Percentiles rank a stretch among this genome's conserved stretches.
Evolutionary conservation across 2,113 vertebrate species (phyloP).

Genomic region (Rhinoptilus africanus): DNA sequence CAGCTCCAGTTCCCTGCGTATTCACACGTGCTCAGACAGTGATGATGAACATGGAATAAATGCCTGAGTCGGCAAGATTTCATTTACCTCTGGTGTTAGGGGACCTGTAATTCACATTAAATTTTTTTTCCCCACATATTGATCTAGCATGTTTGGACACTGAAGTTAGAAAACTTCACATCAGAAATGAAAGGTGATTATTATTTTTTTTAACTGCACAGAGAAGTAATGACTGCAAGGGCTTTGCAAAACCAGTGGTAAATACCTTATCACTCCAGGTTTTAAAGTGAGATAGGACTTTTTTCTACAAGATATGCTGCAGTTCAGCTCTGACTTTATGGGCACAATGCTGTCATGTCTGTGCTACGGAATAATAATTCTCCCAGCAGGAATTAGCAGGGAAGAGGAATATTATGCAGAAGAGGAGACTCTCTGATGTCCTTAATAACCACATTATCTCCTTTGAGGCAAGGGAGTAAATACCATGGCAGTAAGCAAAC

Average conservation of each 20-base stretch:
- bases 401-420: conserved; percentile 50
- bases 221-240: neutral
- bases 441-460: neutral
- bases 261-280: neutral
- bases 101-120: neutral
- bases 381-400: conserved; percentile 23
- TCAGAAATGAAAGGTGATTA: neutral
- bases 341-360: neutral
- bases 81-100: neutral
- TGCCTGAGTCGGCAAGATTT: neutral
- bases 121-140: fast-evolving
- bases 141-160: neutral
- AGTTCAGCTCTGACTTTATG: neutral
- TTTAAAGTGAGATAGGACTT: neutral
- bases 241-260: neutral
- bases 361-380: neutral
- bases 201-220: neutral
- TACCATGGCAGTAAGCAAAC: neutral
- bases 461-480: neutral
- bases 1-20: neutral
- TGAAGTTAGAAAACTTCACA: fast-evolving
- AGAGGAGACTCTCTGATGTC: neutral
- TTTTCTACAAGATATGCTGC: neutral
- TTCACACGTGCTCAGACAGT: neutral
- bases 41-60: fast-evolving